Evolutionary conservation across 2,888 invertebrate species (phyloP).

Genomic region (Autographa gamma): DNA sequence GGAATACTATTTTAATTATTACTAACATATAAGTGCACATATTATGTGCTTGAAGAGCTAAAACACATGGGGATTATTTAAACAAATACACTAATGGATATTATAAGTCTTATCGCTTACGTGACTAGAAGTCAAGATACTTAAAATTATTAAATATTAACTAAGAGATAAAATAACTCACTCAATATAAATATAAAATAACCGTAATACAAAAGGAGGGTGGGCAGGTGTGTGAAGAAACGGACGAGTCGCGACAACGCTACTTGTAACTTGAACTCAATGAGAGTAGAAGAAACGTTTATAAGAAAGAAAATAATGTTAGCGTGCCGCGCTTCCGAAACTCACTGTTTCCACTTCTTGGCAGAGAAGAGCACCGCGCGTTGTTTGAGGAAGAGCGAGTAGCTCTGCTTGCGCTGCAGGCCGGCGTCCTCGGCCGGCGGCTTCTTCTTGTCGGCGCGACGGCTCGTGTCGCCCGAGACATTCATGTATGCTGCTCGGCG

Average conservation of each 20-base stretch:
- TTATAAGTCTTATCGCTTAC: slow-evolving; percentile 35
- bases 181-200: slow-evolving; percentile 59
- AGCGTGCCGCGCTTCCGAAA: slow-evolving; percentile 48
- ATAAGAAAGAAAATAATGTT: slow-evolving; percentile 28
- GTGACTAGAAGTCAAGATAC: slow-evolving; percentile 58
- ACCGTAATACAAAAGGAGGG: slow-evolving; percentile 73
- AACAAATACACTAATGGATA: slow-evolving; percentile 26
- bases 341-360: slow-evolving; percentile 87
- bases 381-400: slow-evolving; percentile 86
- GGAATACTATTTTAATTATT: slow-evolving; percentile 3
- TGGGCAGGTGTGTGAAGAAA: slow-evolving; percentile 74
- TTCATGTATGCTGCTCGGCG: slow-evolving; percentile 62
- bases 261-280: slow-evolving; percentile 59
- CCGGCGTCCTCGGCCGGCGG: slow-evolving; percentile 42
- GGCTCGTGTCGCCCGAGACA: slow-evolving; percentile 62
- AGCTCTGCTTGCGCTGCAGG: slow-evolving; percentile 82
- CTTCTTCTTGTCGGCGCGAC: slow-evolving; percentile 63
- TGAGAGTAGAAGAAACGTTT: slow-evolving; percentile 19
- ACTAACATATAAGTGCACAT: slow-evolving; percentile 8
- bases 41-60: slow-evolving; percentile 10
- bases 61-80: slow-evolving; percentile 27
- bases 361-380: slow-evolving; percentile 87
- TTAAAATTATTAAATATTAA: slow-evolving; percentile 32
- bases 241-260: slow-evolving; percentile 61
- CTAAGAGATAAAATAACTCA: slow-evolving; percentile 58